Base-by-base conservation (phyloP, 2,797 vertebrate species). In the Choloepus didactylus region DNA sequence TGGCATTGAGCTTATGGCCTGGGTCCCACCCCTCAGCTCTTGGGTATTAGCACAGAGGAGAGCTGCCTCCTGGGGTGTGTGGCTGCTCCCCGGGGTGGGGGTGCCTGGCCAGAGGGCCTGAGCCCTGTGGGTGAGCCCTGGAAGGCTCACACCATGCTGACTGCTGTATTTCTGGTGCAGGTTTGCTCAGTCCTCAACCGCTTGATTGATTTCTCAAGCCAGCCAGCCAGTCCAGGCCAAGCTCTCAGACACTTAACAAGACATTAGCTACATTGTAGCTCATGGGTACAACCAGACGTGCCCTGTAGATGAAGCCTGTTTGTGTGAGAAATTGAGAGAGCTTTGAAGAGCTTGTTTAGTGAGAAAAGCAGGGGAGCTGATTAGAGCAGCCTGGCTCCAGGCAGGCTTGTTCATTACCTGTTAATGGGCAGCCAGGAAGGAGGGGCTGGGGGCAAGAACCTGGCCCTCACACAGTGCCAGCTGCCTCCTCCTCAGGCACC, bases 41-140 rank as follows among this genome's bases (percentile, higher is more conserved):
- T 5, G 8, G 2, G 54, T 1, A 0, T 41, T 12, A 41, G 76
- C 46, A 15, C 3, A 29, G 67, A 35, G 18, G 2, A 72, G 44
- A 38, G 80, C 66, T 51, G 41, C 35, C 35, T 10, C 54, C 9
- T 9, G 64, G 25, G 69, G 21, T 23, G 44, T 9, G 11, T 49
- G 72, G 72, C 69, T 44, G 49, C 19, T 56, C 21, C 21, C 21
- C 41, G 49, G 72, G 72, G 72, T 14, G 9, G 44, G 35, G 72
- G 70, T 3, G 3, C 10, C 38, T 29, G 14, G 6, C 14, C 25
- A 31, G 19, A 8, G 73, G 73, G 16, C 15, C 29, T 3, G 29
- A 21, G 46, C 38, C 75, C 23, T 9, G 2, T 9, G 1, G 0
- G 3, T 11, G 29, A n/a, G 38, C 23, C 27, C n/a, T 9, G 0